Base-by-base conservation (phyloP, 2,113 vertebrate species). In the Oryzias woworae region DNA sequence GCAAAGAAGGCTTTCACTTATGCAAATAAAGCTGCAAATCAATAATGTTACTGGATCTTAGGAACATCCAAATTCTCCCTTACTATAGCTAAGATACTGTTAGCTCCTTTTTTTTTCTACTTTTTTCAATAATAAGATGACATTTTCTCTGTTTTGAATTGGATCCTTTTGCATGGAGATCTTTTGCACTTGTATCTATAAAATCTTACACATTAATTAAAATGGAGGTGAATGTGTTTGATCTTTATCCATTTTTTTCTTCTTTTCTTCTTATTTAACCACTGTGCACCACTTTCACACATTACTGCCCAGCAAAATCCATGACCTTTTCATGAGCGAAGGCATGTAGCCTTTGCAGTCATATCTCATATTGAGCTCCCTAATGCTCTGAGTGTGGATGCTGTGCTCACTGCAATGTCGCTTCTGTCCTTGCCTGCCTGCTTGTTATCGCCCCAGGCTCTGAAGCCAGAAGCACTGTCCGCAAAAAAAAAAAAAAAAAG, bases 311-410 rank as follows among this genome's bases (percentile, higher is more conserved):
- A 83, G 70, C 83, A 71, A 88, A 87, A 86, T 81, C 84, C 26
- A 36, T 91, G 90, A 91, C 91, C 90, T 91, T 92, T 92, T 89
- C 85, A 82, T 76, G 75, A 88, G 79, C 82, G 75, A 70, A 69
- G 83, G 74, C 88, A 77, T 77, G 87, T 81, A 87, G 82, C 81
- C 76, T 89, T 69, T 85, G 81, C 88, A 89, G 89, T 91, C 89
- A 88, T 85, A 85, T 91, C 87, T 90, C 89, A 90, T 90, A 91
- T 85, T 86, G 90, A 85, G 88, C 85, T 88, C 83, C 75, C 85
- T 89, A 84, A 89, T 83, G 87, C 85, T 78, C 80, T 8, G 55
- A 58, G 81, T 82, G 77, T 66, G 81, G 75, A 84, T 41, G 76
- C 75, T 80, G 73, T 64, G 73, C 77, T 85, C 70, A 79, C 80